A percentile compares a stretch with the other conserved stretches of the same genome.
Conservation (phyloP, 2,797 vertebrate genomes). For the Threskiornis aethiopicus region DNA sequence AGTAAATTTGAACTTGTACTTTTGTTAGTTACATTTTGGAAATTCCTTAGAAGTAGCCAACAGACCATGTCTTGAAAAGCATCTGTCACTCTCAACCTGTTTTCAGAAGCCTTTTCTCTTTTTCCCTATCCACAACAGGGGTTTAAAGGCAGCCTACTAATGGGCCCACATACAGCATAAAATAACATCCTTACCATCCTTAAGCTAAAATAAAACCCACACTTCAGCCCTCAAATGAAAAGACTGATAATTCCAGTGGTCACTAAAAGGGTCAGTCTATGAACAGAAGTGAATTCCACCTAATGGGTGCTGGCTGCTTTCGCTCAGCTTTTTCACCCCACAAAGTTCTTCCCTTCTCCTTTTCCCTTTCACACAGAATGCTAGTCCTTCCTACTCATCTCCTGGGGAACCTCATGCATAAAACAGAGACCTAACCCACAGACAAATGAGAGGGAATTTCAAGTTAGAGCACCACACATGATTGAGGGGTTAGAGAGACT, state of each 20-base stretch:
- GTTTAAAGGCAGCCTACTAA: neutral
- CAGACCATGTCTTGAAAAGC: neutral
- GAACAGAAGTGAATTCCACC: neutral
- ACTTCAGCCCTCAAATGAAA: neutral
- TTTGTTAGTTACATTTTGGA: neutral
- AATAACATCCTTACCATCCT: neutral
- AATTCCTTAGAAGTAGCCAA: neutral
- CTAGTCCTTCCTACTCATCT: neutral
- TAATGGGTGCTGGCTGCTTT: accelerated
- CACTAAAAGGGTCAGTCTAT: neutral
- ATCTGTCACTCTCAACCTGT: neutral
- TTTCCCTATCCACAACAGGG: neutral
- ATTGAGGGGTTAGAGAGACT: neutral
- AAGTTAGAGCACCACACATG: neutral
- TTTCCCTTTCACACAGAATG: neutral
- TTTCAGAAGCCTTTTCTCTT: neutral
- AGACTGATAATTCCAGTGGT: neutral
- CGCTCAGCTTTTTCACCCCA: neutral
- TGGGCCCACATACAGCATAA: neutral
- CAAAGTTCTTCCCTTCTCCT: neutral
- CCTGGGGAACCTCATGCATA: neutral
- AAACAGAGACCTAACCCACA: neutral
- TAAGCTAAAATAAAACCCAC: neutral
- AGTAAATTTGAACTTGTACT: neutral
- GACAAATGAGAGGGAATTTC: neutral